Base-by-base conservation (phyloP, 2,113 vertebrate genomes). In the Erythrocercus mccallii region DNA sequence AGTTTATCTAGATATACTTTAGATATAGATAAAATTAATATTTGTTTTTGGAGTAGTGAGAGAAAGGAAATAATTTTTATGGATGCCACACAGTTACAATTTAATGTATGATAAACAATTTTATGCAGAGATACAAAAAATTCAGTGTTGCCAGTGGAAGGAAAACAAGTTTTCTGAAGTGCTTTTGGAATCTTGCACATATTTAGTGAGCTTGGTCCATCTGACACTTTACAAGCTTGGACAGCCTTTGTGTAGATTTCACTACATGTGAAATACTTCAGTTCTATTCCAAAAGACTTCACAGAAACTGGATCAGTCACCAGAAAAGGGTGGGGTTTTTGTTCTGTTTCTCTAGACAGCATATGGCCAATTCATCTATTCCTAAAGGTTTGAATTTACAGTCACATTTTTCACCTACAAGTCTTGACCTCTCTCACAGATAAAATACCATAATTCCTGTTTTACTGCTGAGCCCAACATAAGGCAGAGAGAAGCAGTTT, bases 181-280 rank as follows among this genome's bases (percentile, higher is more conserved):
- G 37, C 33, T 96, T 96, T 81, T 66, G 56, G 65, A 95, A 96
- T 89, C 77, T 64, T 78, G 66, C 95, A 91, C 61, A 12, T 85
- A 90, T 85, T 96, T 82, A 50, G 77, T 56, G 54, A 81, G 25
- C 53, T 85, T 69, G 42, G 62, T 71, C 80, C 70, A 81, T 91
- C 56, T 80, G 57, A 97, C n/a, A 47, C 74, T 88, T 92, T 35
- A 89, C 51, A 87, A 89, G 74, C 54, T 93, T 92, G 81, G 86
- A 97, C 9, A 86, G 60, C n/a, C 62, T 93, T 92, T 66, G 77
- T 57, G 62, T 54, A 65, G 83, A 91, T 87, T 70, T 87, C 76
- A 82, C 37, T 88, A 76, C 27, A 79, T 64, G 27, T 85, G 80
- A 97, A 95, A 94, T 87, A 74, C 56, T 92, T 87, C 44, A 35